Evolutionary conservation across 2,888 invertebrate species (phyloP), one percentile per base, ranked within the genome.

Genomic region (Brachypterus glaber): DNA sequence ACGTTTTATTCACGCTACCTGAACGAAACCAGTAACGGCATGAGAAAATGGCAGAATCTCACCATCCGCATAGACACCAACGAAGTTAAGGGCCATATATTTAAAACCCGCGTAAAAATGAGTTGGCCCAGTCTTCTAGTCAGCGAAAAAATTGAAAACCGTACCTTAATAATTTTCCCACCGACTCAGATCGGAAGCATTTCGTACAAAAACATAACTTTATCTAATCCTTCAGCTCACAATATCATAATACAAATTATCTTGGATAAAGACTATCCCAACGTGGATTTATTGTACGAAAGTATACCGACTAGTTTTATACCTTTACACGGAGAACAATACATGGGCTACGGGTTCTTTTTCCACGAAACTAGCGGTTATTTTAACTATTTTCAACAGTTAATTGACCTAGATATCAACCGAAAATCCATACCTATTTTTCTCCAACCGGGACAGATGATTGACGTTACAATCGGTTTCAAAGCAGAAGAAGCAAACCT

Each of bases 31-130:
- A 57, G 64, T 9, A 66, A 67, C 47, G 66, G 66, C 27, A 55
- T 62, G 35, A 62, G 63, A 38, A 58, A 59, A 45, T 75, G 76
- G 66, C 72, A 77, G 53, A 86, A 86, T 63, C 65, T 83, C 34
- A 78, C 85, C 14, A 71, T 88, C 57, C 73, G 77, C 43, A 58
- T 89, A 54, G 85, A 88, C 62, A 89, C 89, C 3, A 76, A 75
- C 32, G 80, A 82, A 55, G 71, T 74, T 35, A 64, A 71, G 44
- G 77, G 77, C 42, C 76, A 82, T 58, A 69, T 76, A 55, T 76
- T 82, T 57, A 62, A 74, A 43, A 76, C 79, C 3, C 72, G 74
- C 48, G 77, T 82, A 29, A 74, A 76, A 53, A 72, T 82, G 50
- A 70, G 72, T 37, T 83, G 83, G 83, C 84, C 84, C 8, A 70